Evolutionary conservation across 2,797 vertebrate species (phyloP).

Genomic region (Sebastes trivittatus): DNA sequence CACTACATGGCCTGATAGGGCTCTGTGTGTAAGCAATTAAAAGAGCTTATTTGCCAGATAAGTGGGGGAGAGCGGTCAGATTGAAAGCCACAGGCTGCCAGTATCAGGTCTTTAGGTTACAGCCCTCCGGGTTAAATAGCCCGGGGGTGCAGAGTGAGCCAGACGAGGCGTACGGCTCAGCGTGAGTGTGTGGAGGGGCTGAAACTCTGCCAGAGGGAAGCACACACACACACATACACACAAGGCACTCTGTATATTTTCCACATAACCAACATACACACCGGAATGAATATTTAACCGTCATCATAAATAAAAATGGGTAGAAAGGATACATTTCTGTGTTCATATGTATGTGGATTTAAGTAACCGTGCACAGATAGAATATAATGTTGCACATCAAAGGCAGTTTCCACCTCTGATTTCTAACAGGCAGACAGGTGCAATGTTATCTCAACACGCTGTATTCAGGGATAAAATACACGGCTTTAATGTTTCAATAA

Average conservation of each 20-base stretch:
- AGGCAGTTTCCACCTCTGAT: constrained; percentile 19
- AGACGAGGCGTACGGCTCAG: constrained; percentile 18
- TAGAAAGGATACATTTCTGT: background rate
- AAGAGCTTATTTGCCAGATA: constrained; percentile 78
- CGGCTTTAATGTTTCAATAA: background rate
- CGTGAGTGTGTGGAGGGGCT: background rate
- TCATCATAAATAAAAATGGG: constrained; percentile 3
- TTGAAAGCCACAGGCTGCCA: constrained; percentile 75
- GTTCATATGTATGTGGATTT: background rate
- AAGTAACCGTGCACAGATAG: background rate
- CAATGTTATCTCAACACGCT: background rate
- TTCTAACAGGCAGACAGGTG: constrained; percentile 3
- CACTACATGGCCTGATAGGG: constrained; percentile 75
- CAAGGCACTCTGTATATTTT: constrained; percentile 12
- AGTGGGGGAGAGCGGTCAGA: constrained; percentile 72
- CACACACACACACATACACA: constrained; percentile 9
- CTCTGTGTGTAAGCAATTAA: constrained; percentile 81
- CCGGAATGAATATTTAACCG: constrained; percentile 6
- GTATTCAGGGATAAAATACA: background rate
- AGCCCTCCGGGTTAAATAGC: constrained; percentile 65
- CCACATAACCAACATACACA: constrained; percentile 9
- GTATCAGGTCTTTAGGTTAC: constrained; percentile 75
- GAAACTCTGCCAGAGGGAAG: constrained; percentile 21
- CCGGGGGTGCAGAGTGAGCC: constrained; percentile 40
- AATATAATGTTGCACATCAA: constrained; percentile 18